Evolutionary conservation across 1,140 invertebrate species (phyloP), one percentile per base, ranked within the genome.

Genomic region (Macrosteles quadrilineatus): DNA sequence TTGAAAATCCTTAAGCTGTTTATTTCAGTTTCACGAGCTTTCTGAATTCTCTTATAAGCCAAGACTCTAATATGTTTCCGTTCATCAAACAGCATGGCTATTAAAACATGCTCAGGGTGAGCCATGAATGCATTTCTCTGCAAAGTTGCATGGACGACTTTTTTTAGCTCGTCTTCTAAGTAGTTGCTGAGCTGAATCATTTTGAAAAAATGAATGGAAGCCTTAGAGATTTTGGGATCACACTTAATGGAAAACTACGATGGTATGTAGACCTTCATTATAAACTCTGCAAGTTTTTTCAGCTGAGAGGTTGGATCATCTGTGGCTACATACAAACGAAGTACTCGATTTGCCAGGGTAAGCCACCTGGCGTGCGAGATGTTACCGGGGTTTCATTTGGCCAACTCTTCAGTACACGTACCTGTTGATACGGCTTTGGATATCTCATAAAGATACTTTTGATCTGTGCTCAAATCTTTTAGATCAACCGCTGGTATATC

Each of bases 21-120:
- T 47, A 14, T 71, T 57, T 55, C 66, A 32, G 40, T 29, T n/a
- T 25, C 31, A 30, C 36, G 30, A 11, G 73, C 71, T 59, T 73
- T 71, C n/a, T 73, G 43, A 55, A 77, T 76, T 70, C 72, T 66
- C 40, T 69, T 62, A 30, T 64, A n/a, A 19, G 69, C 76, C 14
- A 78, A 59, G 50, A 75, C 71, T 64, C 75, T 23, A 55, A 78
- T 73, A 68, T 77, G 71, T 64, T 47, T n/a, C 59, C 69, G 19
- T 1, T 71, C 55, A 70, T 80, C 79, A 31, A 53, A 23, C 36
- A 78, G 43, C 76, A 80, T 79, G 23, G 73, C 68, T 29, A 80
- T 63, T 65, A 79, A 67, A 43, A 79, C 3, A 69, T 79, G 79
- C 73, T 78, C 79, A 1, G 73, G 67, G 72, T 79, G 77, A 14